Base-by-base conservation (phyloP, 2,113 vertebrate species). In the Spea bombifrons region DNA sequence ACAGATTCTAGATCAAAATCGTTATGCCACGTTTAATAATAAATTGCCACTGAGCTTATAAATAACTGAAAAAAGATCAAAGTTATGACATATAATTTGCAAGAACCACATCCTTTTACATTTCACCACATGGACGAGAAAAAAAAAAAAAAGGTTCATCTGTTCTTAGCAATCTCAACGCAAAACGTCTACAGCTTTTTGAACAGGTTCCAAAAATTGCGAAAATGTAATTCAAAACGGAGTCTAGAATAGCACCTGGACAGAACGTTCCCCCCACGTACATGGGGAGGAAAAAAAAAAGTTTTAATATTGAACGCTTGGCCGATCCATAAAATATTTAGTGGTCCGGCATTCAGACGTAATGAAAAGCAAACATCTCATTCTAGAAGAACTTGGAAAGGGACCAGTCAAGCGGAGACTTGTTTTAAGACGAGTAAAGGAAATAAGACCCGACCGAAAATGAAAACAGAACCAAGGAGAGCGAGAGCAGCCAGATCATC, bases 21-120 rank as follows among this genome's bases (percentile, higher is more conserved):
- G n/a, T 48, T 8, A 8, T 0, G 4, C 64, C 5, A 10, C 17
- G 4, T 5, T 55, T 68, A 68, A 68, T 76, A 48, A 46, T 46
- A 48, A 76, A 15, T 43, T n/a, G 8, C 52, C 3, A 8, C 73
- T 44, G 9, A 10, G 64, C 12, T 55, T 47, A 12, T 12, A 46
- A 15, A 43, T 12, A 43, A 5, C 70, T 44, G 12, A 43, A 59
- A 68, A 49, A 49, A 61, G 52, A 76, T 76, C 75, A 76, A 76
- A 76, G 66, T 8, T 0, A 4, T 15, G 44, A 46, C 63, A 13
- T n/a, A 12, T 17, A 52, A 12, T 16, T 44, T 30, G 17, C 30
- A 1, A 66, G 53, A 67, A 66, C 30, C 48, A 44, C 49, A 67
- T 12, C 12, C 64, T 49, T 3, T 49, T 10, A 7, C 12, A 75